A percentile compares a stretch with the other conserved stretches of the same genome.
Evolutionary conservation across 2,888 invertebrate species (phyloP).

Genomic region (Lissocephala sabroskyi): DNA sequence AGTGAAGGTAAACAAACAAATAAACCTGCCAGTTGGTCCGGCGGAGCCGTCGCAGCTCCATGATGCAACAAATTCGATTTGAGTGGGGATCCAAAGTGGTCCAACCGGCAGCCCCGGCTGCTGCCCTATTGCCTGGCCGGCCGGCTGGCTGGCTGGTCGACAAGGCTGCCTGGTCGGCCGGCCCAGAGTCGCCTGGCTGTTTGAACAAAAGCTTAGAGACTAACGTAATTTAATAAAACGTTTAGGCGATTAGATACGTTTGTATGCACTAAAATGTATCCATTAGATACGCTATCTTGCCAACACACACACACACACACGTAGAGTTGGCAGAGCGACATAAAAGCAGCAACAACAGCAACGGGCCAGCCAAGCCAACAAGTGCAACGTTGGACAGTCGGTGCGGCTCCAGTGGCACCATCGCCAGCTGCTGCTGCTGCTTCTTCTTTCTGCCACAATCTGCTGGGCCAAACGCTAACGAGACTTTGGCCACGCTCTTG

Average conservation of each 20-base stretch:
- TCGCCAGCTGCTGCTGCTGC: constrained; percentile 28
- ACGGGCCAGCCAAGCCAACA: constrained; percentile 20
- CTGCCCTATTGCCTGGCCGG: too few species aligned
- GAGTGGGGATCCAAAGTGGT: constrained; percentile 25
- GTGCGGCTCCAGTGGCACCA: constrained; percentile 28
- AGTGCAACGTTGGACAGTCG: constrained; percentile 45
- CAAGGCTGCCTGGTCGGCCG: constrained; percentile 2
- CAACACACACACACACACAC: constrained; percentile 23
- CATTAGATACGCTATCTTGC: constrained; percentile 61
- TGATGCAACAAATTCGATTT: constrained; percentile 61
- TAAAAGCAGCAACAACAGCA: constrained; percentile 9
- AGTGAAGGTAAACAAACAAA: too few species aligned
- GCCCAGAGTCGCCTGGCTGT: neutral
- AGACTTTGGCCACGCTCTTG: constrained; percentile 58
- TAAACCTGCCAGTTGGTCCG: constrained; percentile 6
- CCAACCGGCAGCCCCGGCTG: constrained; percentile 16
- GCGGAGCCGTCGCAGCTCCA: too few species aligned
- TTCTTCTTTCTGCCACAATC: constrained; percentile 41
- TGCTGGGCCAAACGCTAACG: constrained; percentile 53
- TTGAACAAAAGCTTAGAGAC: constrained; percentile 34
- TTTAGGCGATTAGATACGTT: constrained; percentile 68
- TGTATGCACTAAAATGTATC: constrained; percentile 63
- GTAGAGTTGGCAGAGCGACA: constrained; percentile 6
- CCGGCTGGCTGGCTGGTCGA: too few species aligned
- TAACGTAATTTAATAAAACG: constrained; percentile 70